Conservation (phyloP, 2,888 invertebrate species). For the Ypsolopha sequella region DNA sequence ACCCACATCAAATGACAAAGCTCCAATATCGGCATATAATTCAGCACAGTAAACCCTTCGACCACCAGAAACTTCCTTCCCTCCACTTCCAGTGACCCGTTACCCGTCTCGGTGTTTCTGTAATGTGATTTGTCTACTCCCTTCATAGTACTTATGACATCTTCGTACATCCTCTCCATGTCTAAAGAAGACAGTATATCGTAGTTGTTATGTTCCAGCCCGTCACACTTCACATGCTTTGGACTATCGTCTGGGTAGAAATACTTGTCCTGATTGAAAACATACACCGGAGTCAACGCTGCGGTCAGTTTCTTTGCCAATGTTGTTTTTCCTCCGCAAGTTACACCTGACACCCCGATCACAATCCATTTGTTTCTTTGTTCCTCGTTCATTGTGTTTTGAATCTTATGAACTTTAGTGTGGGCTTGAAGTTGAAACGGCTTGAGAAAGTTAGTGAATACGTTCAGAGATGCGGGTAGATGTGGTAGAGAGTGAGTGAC, state of each 20-base stretch:
- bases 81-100: slow-evolving; percentile 11
- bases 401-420: background rate
- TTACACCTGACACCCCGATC: slow-evolving; percentile 72
- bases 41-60: slow-evolving; percentile 84
- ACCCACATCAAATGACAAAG: slow-evolving; percentile 74
- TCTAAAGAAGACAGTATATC: slow-evolving; percentile 80
- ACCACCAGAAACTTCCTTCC: slow-evolving; percentile 72
- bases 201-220: slow-evolving; percentile 81
- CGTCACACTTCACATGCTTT: slow-evolving; percentile 72
- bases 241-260: slow-evolving; percentile 77
- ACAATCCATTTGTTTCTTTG: slow-evolving; percentile 38
- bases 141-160: slow-evolving; percentile 57
- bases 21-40: slow-evolving; percentile 74
- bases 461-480: slow-evolving; percentile 25
- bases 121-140: slow-evolving; percentile 20
- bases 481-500: slow-evolving; percentile 72
- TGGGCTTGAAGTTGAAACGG: background rate
- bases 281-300: slow-evolving; percentile 47
- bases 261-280: slow-evolving; percentile 83
- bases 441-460: background rate
- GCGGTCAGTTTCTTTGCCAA: slow-evolving; percentile 70
- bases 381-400: background rate
- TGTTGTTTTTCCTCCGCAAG: slow-evolving; percentile 88
- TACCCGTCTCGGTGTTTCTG: slow-evolving; percentile 3
- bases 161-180: slow-evolving; percentile 77